Evolutionary conservation across 2,888 invertebrate genomes (phyloP), one percentile per base, ranked within the genome.

Genomic region (Poecilobothrus nobilitatus): DNA sequence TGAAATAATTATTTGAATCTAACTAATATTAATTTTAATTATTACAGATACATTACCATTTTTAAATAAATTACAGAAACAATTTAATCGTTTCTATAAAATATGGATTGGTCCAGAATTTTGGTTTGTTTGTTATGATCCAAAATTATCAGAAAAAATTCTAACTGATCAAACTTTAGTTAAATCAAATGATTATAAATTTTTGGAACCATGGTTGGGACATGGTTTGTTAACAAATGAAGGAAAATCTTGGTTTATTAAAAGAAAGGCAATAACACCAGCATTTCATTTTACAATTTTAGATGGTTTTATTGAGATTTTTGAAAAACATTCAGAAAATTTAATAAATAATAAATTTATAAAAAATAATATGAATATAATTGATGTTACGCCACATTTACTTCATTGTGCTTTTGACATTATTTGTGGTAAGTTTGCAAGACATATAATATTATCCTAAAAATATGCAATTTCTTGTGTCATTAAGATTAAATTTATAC

Each of bases 281-380:
- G 86, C 90, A 0, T 91, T 91, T 78, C 91, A 91, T 78, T 90
- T 90, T 77, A 87, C 87, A 74, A 89, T 91, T 70, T 78, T 91
- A 64, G 87, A 89, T 75, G 85, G 87, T 73, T 90, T 89, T 77
- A 76, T 89, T 33, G 86, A 86, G 1, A 84, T 88, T 0, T 89
- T 91, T 77, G 85, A 88, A 73, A 84, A 84, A 70, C 87, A 88
- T 71, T 81, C 85, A 12, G 78, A 81, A 63, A 81, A 86, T 27
- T 78, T 91, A 70, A 76, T 84, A 0, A 77, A 85, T 1, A 85
- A 85, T 73, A 65, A 65, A 65, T 65, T 65, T 1, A n/a, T 68
- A 10, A 41, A 41, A 20, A 64, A 65, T 2, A 82, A 83, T 66
- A 53, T 66, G 7, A 72, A 70, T 22, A 72, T 78, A 1, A 75